Conservation (phyloP, 2,888 invertebrate genomes). For the Rhogogaster chlorosoma region DNA sequence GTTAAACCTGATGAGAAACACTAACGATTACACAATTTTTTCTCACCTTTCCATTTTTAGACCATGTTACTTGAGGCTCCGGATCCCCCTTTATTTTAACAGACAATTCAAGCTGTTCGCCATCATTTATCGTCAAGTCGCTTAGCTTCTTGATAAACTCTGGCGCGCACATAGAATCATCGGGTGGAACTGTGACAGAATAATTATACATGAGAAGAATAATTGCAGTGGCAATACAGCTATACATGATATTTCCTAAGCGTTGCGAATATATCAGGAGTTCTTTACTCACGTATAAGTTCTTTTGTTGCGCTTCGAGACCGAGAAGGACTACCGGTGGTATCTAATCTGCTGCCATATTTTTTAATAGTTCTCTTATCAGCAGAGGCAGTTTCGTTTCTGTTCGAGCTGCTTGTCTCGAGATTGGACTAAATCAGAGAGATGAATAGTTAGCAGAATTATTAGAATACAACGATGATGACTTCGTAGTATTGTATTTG, state of each 20-base stretch:
- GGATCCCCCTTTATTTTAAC: conserved; percentile 95
- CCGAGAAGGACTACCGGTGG: conserved; percentile 90
- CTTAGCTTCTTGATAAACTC: conserved; percentile 89
- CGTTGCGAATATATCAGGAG: background rate
- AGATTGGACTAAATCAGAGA: conserved; percentile 57
- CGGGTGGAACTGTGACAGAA: conserved; percentile 86
- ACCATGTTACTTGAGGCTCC: conserved; percentile 95
- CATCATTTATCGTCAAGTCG: conserved; percentile 90
- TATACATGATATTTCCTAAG: too few species aligned
- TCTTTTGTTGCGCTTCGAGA: conserved; percentile 95
- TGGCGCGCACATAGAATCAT: conserved; percentile 92
- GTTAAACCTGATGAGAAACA: background rate
- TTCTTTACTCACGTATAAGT: conserved; percentile 86
- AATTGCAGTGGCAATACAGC: background rate
- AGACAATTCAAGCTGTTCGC: conserved; percentile 90
- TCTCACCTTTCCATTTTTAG: conserved; percentile 88
- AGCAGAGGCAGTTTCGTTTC: conserved; percentile 67
- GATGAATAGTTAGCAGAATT: background rate
- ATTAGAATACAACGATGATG: background rate
- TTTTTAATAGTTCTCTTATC: conserved; percentile 81
- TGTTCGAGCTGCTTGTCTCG: conserved; percentile 62
- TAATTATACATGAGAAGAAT: conserved; percentile 27
- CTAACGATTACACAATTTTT: conserved; percentile 54
- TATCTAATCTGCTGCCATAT: conserved; percentile 86
- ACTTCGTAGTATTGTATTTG: background rate